Percentiles rank a stretch among this genome's conserved stretches.
phyloP scores from a whole-genome alignment of 2,113 vertebrate species.

The Globicephala melas region DNA sequence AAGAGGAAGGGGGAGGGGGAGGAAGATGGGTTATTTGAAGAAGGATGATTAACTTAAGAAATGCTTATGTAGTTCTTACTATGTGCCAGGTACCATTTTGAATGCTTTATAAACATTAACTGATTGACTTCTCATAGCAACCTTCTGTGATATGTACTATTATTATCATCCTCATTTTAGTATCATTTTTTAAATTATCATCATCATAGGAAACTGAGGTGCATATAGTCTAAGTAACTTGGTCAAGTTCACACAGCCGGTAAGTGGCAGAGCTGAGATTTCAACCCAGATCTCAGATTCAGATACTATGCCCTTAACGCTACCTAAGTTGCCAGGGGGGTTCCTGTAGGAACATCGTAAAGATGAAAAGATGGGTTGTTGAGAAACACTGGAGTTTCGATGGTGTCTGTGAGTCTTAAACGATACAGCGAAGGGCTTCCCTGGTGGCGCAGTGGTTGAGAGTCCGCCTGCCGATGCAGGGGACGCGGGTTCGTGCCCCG shows the following conservation, averaged over 20 bases:
- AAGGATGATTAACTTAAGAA: conserved; percentile 2
- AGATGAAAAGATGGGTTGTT: not conserved
- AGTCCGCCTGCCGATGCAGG: no score
- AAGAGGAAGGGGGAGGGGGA: not conserved
- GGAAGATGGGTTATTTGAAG: not conserved
- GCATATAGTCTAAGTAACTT: not conserved
- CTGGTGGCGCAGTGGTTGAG: no score
- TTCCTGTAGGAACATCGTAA: not conserved
- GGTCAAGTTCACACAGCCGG: not conserved
- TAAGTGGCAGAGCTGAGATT: not conserved
- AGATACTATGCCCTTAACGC: not conserved
- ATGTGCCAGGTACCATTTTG: not conserved
- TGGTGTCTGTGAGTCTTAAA: not conserved
- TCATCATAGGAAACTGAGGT: not conserved
- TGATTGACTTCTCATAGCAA: not conserved
- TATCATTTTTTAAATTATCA: not conserved
- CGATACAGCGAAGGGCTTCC: not conserved
- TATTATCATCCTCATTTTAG: not conserved
- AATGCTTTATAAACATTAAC: not conserved
- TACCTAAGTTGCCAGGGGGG: not conserved
- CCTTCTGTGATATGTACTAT: not conserved
- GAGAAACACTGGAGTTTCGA: not conserved
- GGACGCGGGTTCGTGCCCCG: no score
- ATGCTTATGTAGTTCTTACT: not conserved
- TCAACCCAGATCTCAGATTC: not conserved